These are phyloP conservation scores for Toxotes jaculatrix DNA, from an alignment of 2,113 vertebrate species.

Conservation along the genomic window DNA sequence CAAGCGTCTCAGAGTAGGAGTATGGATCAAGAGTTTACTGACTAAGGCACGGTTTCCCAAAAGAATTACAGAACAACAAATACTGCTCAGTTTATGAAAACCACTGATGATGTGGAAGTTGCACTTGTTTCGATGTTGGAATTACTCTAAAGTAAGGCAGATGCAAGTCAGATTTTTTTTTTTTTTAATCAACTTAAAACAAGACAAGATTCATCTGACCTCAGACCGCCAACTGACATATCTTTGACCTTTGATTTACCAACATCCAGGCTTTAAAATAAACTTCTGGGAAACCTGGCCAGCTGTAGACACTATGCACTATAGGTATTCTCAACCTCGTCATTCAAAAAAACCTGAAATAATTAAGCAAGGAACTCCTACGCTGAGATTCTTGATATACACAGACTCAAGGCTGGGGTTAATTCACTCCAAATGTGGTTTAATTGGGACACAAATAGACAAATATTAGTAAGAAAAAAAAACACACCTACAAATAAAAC, in stretches of 20 bases:
- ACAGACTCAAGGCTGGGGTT: slow-evolving; percentile 44
- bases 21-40: slow-evolving; percentile 30
- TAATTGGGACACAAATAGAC: slow-evolving; percentile 19
- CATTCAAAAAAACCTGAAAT: slow-evolving; percentile 32
- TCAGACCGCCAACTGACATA: slow-evolving; percentile 7
- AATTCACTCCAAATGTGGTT: slow-evolving; percentile 45
- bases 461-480: neutral
- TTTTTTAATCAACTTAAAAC: slow-evolving; percentile 8
- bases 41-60: slow-evolving; percentile 68
- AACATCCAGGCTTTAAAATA: slow-evolving; percentile 38
- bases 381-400: slow-evolving; percentile 56
- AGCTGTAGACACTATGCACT: slow-evolving; percentile 32
- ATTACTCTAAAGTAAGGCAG: slow-evolving; percentile 36
- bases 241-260: slow-evolving; percentile 24
- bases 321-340: slow-evolving; percentile 13
- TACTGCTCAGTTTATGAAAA: slow-evolving; percentile 26
- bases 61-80: slow-evolving; percentile 45
- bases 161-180: slow-evolving; percentile 6
- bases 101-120: slow-evolving; percentile 14
- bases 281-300: slow-evolving; percentile 64
- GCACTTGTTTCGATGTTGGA: slow-evolving; percentile 24
- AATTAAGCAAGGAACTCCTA: slow-evolving; percentile 40
- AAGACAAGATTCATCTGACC: slow-evolving; percentile 10
- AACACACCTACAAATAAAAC: slow-evolving; percentile 6
- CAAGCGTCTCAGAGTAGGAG: slow-evolving; percentile 65